Evolutionary conservation across 2,113 vertebrate genomes (phyloP), one percentile per base, ranked within the genome.

Genomic region (Recurvirostra avosetta): DNA sequence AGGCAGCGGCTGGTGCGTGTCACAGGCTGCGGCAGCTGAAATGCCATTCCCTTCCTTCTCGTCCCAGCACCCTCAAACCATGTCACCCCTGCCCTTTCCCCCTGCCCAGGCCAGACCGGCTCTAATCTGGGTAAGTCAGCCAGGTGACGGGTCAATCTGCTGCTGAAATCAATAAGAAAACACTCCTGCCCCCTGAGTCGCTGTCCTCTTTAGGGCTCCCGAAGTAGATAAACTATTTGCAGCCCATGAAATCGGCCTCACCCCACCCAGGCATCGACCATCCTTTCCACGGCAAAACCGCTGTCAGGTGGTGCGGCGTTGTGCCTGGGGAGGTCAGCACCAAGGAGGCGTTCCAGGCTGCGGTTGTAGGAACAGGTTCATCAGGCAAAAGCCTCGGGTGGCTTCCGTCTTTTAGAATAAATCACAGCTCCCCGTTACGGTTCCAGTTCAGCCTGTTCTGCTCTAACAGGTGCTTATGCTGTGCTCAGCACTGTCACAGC

Each of bases 231-330:
- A 79, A 40, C 38, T 21, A 13, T 27, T 72, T 25, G 43, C 27
- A 26, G 8, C 3, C 12, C 2, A 0, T 1, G 15, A 20, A 38
- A 84, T 17, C 4, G 1, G 53, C 34, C 43, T 47, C 21, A 17
- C 32, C 32, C 85, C 78, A 23, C 47, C 41, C 76, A 21, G 12
- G 6, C 36, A 22, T 6, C 8, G 41, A 66, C 20, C 29, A 32
- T 5, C 61, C 34, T 73, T 20, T 9, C 38, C 13, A 1, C 0
- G 8, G 62, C 43, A 47, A 43, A 78, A 11, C 41, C 14, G 11
- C 80, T 4, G 1, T 19, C 41, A 18, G 62, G 5, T 5, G 1
- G 1, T 11, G 43, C 70, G 23, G 55, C 0, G 7, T 21, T 8
- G 27, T 15, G 29, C 65, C 29, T 3, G 41, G n/a, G 13, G 21